Percentiles rank a stretch among this genome's conserved stretches.
These are phyloP conservation scores for Tamias sibiricus DNA, from an alignment of 2,113 vertebrate species.

Conservation along the genomic window DNA sequence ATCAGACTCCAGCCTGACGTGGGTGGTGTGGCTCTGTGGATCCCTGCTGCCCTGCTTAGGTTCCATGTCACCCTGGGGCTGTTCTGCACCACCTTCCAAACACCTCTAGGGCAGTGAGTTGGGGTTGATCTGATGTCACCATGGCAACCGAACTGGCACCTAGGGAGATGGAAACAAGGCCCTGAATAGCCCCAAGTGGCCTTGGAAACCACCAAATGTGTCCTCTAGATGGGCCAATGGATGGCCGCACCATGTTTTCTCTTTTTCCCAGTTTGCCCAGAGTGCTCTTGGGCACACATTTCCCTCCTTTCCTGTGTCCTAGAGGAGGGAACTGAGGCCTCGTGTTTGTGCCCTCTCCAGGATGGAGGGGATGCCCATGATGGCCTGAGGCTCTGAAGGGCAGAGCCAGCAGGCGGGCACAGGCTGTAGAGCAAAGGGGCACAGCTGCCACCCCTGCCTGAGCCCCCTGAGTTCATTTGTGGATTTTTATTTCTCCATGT, in stretches of 20 bases:
- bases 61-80: background rate
- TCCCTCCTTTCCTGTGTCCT: background rate
- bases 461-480: background rate
- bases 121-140: background rate
- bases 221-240: background rate
- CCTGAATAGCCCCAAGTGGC: background rate
- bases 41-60: background rate
- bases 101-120: background rate
- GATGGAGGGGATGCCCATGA: too few species aligned
- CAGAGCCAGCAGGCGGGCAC: background rate
- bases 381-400: background rate
- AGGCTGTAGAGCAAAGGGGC: fast-evolving
- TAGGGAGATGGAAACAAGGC: background rate
- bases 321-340: background rate
- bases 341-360: background rate
- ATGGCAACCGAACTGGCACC: conserved; percentile 56
- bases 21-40: background rate
- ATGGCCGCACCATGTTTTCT: background rate
- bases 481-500: background rate
- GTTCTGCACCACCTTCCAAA: background rate
- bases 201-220: background rate
- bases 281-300: background rate
- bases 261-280: background rate
- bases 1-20: background rate
- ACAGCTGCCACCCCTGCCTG: background rate